phyloP scores from a whole-genome alignment of 1,140 invertebrate species.

The Bombus ignitus region DNA sequence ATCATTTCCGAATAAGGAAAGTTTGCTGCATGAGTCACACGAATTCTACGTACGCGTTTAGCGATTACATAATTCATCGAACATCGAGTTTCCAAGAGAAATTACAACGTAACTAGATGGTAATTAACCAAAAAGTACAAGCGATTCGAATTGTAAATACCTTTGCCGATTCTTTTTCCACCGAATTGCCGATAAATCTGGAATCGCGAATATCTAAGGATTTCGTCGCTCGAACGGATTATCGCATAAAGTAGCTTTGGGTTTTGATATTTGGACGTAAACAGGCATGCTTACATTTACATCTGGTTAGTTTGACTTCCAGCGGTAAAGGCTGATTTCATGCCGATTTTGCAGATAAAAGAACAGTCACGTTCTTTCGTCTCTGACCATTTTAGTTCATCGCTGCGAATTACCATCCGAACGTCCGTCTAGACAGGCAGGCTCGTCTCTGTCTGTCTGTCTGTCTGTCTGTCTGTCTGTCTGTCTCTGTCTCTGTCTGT shows the following conservation, averaged over 20 bases:
- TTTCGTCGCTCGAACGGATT: constrained; percentile 9
- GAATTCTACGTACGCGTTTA: no score
- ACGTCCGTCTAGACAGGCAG: constrained; percentile 20
- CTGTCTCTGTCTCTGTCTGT: no score
- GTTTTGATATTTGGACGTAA: constrained; percentile 10
- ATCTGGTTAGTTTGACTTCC: constrained; percentile 33
- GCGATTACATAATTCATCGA: no score
- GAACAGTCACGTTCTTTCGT: not conserved
- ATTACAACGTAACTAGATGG: no score
- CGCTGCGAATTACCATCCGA: constrained; percentile 33
- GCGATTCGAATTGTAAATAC: no score
- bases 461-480: no score
- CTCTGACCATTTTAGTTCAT: constrained; percentile 28
- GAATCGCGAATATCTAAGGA: not conserved
- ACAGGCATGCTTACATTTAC: constrained; percentile 32
- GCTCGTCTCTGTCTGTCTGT: not conserved
- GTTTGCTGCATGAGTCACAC: no score
- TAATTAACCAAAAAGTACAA: no score
- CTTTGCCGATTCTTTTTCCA: not conserved
- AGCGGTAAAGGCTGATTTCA: constrained; percentile 35
- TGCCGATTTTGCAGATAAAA: constrained; percentile 32
- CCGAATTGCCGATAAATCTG: not conserved
- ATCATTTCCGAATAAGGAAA: no score
- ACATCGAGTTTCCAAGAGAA: no score
- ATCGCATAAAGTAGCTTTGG: not conserved